A percentile compares a stretch with the other conserved stretches of the same genome.
Conservation (phyloP, 2,797 vertebrate species). For the Peromyscus eremicus region DNA sequence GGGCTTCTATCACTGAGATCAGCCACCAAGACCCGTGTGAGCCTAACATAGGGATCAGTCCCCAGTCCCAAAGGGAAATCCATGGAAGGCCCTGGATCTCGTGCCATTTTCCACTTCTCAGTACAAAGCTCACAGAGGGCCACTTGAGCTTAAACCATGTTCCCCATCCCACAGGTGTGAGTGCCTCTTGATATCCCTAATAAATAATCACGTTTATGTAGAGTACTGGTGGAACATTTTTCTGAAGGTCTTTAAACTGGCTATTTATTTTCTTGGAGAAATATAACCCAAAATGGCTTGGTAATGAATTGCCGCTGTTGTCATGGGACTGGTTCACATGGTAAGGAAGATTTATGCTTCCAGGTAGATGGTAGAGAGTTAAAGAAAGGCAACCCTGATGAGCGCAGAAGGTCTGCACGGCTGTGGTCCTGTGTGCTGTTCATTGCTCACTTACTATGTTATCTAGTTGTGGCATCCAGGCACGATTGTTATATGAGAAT, state of each 20-base stretch:
- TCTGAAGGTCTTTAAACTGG: constrained; percentile 64
- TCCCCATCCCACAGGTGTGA: not conserved
- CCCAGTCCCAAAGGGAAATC: not conserved
- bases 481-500: not conserved
- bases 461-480: not conserved
- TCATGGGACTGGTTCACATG: not conserved
- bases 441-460: constrained; percentile 48
- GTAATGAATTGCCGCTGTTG: constrained; percentile 61
- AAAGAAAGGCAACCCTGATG: constrained; percentile 46
- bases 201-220: constrained; percentile 69
- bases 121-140: not conserved
- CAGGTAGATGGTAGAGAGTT: constrained; percentile 48
- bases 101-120: not conserved
- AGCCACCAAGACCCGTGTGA: not conserved
- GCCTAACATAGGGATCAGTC: not conserved
- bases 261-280: constrained; percentile 80
- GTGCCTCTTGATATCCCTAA: not conserved
- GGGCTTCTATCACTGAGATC: not conserved
- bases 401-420: not conserved
- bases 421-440: not conserved
- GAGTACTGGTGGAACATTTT: constrained; percentile 37
- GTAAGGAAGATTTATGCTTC: constrained; percentile 67
- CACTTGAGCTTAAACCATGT: not conserved
- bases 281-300: constrained; percentile 27
- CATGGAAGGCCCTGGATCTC: not conserved